Percentiles rank a stretch among this genome's conserved stretches.
Conservation (phyloP, 2,797 vertebrate genomes). For the Sardinella longiceps region DNA sequence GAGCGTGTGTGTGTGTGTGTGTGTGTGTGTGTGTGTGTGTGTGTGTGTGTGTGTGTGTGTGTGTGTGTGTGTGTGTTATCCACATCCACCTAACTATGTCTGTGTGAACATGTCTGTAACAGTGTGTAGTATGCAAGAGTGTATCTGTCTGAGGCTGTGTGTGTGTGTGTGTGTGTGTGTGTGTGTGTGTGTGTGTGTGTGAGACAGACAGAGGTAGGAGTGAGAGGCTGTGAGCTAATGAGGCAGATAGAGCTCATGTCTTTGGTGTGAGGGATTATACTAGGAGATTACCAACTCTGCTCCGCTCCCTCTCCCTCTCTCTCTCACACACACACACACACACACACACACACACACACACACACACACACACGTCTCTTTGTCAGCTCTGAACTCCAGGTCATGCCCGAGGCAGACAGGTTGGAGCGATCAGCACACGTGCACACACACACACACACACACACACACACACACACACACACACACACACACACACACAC, state of each 20-base stretch:
- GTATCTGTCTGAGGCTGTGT: neutral
- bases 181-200: neutral
- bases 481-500: too few relatives aligned
- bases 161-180: neutral
- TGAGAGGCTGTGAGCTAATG: conserved; percentile 60
- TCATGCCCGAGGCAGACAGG: neutral
- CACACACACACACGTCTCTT: neutral
- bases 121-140: neutral
- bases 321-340: too few relatives aligned
- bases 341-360: neutral
- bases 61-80: neutral
- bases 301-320: conserved; percentile 49
- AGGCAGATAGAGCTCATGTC: conserved; percentile 64
- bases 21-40: neutral
- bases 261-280: conserved; percentile 63
- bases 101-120: too few relatives aligned
- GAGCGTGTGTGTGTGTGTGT: neutral
- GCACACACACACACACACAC: too few relatives aligned
- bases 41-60: neutral
- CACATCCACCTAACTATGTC: neutral
- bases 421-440: neutral
- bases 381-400: neutral
- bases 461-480: neutral
- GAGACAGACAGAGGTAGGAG: neutral
- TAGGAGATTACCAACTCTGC: conserved; percentile 64